Base-by-base conservation (phyloP, 2,888 invertebrate genomes). In the Xanthorhoe designata region DNA sequence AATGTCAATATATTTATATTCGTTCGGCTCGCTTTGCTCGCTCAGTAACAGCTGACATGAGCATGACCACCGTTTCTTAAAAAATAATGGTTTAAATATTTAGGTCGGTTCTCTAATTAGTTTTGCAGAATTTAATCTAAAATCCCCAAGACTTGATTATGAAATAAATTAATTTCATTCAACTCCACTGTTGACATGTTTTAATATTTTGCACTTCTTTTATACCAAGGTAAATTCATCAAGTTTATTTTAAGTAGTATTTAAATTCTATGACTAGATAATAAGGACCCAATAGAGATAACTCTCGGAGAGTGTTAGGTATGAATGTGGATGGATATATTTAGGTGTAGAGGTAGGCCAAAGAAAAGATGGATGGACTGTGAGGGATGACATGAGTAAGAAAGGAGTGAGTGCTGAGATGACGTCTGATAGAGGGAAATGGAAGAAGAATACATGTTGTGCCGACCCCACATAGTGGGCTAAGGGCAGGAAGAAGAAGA, bases 21-120 rank as follows among this genome's bases (percentile, higher is more conserved):
- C 4, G 24, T 24, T 3, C 24, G 35, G 8, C 35, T 35, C 35
- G 1, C 35, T 35, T 6, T 9, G 35, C 35, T 38, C 9, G 35
- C 9, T 9, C 24, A 24, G 4, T 24, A 24, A 24, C 24, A 9
- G 35, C 10, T 38, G 5, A 47, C 15, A 17, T 18, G 0, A 24
- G 13, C 5, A n/a, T n/a, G 10, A 24, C 19, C 6, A 51, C 51
- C 19, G 24, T 32, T 57, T 29, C 10, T 45, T 32, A 18, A 17
- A 1, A 29, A 57, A 17, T 47, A 4, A 29, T 57, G 38, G 50
- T 19, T 50, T 38, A 38, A 24, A 10, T 38, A 13, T 61, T 9
- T 62, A 35, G 50, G 19, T 51, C 42, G 56, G 56, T 56, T 56
- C 15, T 62, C 38, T 55, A 62, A 62, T 62, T 55, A 38, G 50